These are phyloP conservation scores for Lepus oiostolus DNA, from an alignment of 2,797 vertebrate species.

Conservation along the genomic window DNA sequence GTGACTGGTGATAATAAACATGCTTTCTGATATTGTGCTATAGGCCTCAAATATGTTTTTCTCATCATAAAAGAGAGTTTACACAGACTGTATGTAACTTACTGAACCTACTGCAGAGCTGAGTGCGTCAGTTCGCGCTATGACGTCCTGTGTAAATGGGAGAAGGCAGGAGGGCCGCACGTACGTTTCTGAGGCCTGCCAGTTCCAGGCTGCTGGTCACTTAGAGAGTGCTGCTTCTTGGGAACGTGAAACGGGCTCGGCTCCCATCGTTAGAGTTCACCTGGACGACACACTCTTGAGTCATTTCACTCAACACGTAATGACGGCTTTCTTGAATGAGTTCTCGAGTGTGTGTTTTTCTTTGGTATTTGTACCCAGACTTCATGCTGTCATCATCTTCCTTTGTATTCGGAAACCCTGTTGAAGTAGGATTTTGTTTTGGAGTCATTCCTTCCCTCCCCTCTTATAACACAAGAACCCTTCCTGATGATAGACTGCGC, in stretches of 20 bases:
- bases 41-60: not conserved
- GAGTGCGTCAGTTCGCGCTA: not conserved
- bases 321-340: constrained; percentile 71
- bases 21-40: not conserved
- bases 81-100: not conserved
- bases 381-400: constrained; percentile 64
- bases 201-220: not conserved
- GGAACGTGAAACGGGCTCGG: constrained; percentile 89
- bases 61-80: not conserved
- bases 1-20: not conserved
- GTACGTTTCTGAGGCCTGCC: not conserved
- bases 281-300: constrained; percentile 66
- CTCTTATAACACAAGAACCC: constrained; percentile 70
- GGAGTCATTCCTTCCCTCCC: constrained; percentile 31
- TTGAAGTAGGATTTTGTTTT: constrained; percentile 76
- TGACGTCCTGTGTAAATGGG: not conserved
- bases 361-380: constrained; percentile 79
- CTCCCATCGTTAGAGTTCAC: constrained; percentile 78
- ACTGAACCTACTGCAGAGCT: not conserved
- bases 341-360: constrained; percentile 76
- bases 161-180: not conserved
- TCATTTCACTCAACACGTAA: constrained; percentile 79
- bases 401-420: constrained; percentile 64
- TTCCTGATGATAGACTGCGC: not conserved
- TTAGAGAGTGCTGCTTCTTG: constrained; percentile 61